A percentile compares a stretch with the other conserved stretches of the same genome.
phyloP scores from a whole-genome alignment of 2,113 vertebrate genomes.

The Pithys albifrons region DNA sequence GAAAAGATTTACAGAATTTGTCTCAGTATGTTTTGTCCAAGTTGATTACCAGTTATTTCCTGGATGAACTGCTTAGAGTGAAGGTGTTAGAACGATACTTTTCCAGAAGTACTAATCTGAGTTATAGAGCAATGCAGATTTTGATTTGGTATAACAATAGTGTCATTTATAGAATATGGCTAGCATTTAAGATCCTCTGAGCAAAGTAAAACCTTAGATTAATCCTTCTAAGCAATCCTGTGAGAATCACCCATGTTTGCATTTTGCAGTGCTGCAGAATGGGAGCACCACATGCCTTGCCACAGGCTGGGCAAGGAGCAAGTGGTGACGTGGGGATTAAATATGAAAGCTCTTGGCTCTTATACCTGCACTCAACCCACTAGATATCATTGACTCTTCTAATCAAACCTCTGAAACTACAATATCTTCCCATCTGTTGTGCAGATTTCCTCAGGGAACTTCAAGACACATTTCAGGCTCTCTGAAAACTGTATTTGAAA shows the following conservation, averaged over 20 bases:
- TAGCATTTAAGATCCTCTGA: neutral
- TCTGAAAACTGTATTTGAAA: neutral
- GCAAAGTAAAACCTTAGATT: neutral
- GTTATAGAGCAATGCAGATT: neutral
- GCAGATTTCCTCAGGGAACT: slow-evolving; percentile 6
- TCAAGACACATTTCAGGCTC: slow-evolving; percentile 7
- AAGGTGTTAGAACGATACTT: neutral
- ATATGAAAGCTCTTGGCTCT: neutral
- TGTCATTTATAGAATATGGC: neutral
- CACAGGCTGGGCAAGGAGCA: neutral
- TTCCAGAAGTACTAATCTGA: neutral
- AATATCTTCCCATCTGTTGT: slow-evolving; percentile 16
- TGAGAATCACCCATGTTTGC: neutral
- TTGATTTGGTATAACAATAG: neutral
- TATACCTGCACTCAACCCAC: neutral
- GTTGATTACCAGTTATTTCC: neutral
- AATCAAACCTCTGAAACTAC: slow-evolving; percentile 16
- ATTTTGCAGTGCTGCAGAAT: neutral
- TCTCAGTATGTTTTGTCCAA: neutral
- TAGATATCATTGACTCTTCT: neutral
- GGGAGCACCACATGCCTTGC: neutral
- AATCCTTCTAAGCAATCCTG: neutral
- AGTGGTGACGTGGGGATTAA: neutral
- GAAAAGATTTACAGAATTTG: neutral
- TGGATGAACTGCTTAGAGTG: neutral